Percentiles rank a stretch among this genome's conserved stretches.
Conservation (phyloP, 2,113 vertebrate genomes). For the Macquaria ambigua region DNA sequence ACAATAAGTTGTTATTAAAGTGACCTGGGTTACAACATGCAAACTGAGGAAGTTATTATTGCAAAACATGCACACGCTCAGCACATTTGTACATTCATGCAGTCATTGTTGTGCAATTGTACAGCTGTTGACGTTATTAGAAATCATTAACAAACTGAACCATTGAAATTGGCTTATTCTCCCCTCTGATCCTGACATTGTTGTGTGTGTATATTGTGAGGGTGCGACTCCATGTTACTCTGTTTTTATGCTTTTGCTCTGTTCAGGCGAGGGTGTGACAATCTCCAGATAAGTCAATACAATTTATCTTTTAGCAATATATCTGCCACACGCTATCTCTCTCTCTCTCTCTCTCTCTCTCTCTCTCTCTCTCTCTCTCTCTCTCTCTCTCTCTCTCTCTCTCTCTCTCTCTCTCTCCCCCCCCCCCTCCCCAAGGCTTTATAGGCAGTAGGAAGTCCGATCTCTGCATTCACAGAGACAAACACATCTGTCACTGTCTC, state of each 20-base stretch:
- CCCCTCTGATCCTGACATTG: background rate
- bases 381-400: constrained; percentile 11
- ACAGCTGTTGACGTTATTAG: background rate
- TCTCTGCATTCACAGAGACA: constrained; percentile 8
- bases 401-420: background rate
- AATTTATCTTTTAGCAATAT: background rate
- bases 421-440: constrained; percentile 38
- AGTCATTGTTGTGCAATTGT: background rate
- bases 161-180: background rate
- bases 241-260: background rate
- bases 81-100: background rate
- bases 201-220: background rate
- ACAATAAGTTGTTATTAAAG: background rate
- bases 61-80: background rate
- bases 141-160: background rate
- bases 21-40: background rate
- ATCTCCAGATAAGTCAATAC: background rate
- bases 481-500: constrained; percentile 30
- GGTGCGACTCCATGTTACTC: background rate
- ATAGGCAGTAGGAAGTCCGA: constrained; percentile 38
- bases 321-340: background rate
- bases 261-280: background rate
- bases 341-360: constrained; percentile 13
- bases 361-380: background rate
- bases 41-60: constrained; percentile 24